A percentile compares a stretch with the other conserved stretches of the same genome.
phyloP scores from a whole-genome alignment of 1,140 invertebrate genomes.

The Paracyclopina nana region DNA sequence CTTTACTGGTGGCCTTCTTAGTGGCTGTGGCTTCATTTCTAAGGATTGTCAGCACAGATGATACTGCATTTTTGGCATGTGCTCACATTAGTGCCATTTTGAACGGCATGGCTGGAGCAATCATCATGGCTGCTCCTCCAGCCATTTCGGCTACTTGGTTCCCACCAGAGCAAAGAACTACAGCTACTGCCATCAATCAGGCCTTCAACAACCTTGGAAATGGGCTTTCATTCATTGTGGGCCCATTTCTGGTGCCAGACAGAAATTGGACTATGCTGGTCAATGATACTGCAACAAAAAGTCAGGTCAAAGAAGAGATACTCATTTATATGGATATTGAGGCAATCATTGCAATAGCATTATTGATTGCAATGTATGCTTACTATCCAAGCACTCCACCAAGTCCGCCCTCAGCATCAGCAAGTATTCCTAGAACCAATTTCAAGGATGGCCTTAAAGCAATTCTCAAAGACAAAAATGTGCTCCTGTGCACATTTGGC shows the following conservation, averaged over 20 bases:
- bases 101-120: constrained; percentile 24
- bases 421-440: neutral
- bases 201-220: neutral
- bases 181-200: constrained; percentile 19
- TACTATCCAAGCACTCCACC: neutral
- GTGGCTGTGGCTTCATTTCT: constrained; percentile 20
- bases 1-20: constrained; percentile 20
- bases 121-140: constrained; percentile 24
- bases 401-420: neutral
- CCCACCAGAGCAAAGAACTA: constrained; percentile 25
- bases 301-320: neutral
- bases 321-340: neutral
- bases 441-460: neutral
- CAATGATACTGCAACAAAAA: neutral
- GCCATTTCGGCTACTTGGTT: constrained; percentile 26
- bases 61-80: constrained; percentile 6
- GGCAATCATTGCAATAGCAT: neutral
- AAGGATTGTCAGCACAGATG: constrained; percentile 21
- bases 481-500: neutral
- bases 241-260: neutral
- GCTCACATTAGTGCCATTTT: constrained; percentile 20
- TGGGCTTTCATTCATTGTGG: neutral
- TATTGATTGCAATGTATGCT: neutral
- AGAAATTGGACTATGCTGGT: neutral
- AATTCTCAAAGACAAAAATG: neutral